A percentile compares a stretch with the other conserved stretches of the same genome.
phyloP scores from a whole-genome alignment of 2,797 vertebrate species.

The Gallirallus australis region DNA sequence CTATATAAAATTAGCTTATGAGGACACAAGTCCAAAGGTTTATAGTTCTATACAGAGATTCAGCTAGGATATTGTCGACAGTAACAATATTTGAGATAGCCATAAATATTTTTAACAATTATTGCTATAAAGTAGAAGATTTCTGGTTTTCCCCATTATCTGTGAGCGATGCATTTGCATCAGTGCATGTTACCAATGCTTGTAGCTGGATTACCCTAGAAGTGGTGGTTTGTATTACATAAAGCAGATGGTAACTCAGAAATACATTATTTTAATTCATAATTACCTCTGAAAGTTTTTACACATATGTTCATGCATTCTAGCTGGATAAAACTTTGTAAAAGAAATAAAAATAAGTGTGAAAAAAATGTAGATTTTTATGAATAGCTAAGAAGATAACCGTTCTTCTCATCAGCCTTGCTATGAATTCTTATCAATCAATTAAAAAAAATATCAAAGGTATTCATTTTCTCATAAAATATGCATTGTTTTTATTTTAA shows the following conservation, averaged over 20 bases:
- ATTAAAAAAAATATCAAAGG: not conserved
- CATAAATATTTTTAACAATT: not conserved
- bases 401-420: not conserved
- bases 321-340: not conserved
- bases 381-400: not conserved
- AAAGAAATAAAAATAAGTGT: not conserved
- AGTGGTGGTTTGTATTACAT: not conserved
- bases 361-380: not conserved
- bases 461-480: constrained; percentile 60
- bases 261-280: not conserved
- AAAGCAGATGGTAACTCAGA: not conserved
- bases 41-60: not conserved
- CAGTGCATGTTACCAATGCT: not conserved
- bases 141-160: not conserved
- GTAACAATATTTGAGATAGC: not conserved
- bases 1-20: not conserved
- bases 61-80: not conserved
- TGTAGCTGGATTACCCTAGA: not conserved
- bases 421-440: not conserved
- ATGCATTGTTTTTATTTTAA: constrained; percentile 70
- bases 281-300: not conserved
- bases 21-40: not conserved
- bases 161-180: not conserved
- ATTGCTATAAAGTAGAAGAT: not conserved
- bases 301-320: not conserved